phyloP scores from a whole-genome alignment of 2,888 invertebrate genomes.

The Drosophila merina region DNA sequence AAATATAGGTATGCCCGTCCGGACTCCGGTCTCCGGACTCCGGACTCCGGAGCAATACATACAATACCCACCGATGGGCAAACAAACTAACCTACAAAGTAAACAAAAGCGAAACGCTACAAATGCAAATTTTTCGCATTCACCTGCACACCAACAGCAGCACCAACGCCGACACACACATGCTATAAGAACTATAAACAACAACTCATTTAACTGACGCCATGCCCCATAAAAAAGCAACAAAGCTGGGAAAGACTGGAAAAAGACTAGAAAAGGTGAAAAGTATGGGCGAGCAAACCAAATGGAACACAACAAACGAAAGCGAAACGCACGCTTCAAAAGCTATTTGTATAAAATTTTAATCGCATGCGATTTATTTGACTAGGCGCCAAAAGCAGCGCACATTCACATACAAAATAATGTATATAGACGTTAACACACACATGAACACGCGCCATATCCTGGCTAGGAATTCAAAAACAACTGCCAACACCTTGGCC shows the following conservation, averaged over 20 bases:
- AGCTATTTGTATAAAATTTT: slow-evolving; percentile 59
- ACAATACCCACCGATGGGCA: slow-evolving; percentile 17
- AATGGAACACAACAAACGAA: slow-evolving; percentile 15
- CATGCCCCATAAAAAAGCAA: slow-evolving; percentile 49
- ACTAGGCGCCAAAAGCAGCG: slow-evolving; percentile 50
- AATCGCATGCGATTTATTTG: slow-evolving; percentile 77
- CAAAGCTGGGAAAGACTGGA: slow-evolving; percentile 17
- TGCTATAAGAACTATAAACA: slow-evolving; percentile 53
- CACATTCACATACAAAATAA: slow-evolving; percentile 10
- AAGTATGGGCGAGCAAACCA: slow-evolving; percentile 15
- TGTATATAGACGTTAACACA: not conserved
- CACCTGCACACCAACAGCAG: slow-evolving; percentile 12
- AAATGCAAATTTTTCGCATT: slow-evolving; percentile 71
- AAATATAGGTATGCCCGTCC: slow-evolving; percentile 53
- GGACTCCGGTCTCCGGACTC: too few species aligned
- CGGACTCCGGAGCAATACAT: slow-evolving; percentile 1
- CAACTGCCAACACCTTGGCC: not conserved
- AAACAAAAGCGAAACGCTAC: slow-evolving; percentile 74
- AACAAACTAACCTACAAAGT: slow-evolving; percentile 75
- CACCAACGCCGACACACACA: too few species aligned
- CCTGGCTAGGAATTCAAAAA: not conserved
- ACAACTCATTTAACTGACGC: slow-evolving; percentile 72
- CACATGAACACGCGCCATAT: not conserved
- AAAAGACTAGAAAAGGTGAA: slow-evolving; percentile 36
- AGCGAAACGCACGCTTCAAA: slow-evolving; percentile 40